Conservation (phyloP, 1,140 invertebrate species). For the Mya arenaria region DNA sequence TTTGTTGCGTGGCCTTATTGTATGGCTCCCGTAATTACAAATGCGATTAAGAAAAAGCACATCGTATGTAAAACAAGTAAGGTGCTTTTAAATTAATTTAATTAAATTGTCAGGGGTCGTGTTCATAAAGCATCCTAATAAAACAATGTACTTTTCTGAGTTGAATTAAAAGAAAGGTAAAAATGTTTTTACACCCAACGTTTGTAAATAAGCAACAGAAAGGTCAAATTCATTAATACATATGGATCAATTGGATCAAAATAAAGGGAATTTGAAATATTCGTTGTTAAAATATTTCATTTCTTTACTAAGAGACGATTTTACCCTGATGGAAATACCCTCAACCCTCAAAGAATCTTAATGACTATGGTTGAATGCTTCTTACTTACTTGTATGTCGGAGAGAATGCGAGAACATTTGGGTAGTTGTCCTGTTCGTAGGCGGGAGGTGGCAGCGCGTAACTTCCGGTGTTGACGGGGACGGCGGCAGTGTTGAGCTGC, state of each 20-base stretch:
- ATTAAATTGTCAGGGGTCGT: too few species aligned
- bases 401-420: conserved; percentile 60
- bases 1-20: too few species aligned
- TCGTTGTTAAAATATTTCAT: not conserved
- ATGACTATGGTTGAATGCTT: not conserved
- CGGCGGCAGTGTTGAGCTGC: not conserved
- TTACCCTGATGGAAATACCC: too few species aligned
- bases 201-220: not conserved
- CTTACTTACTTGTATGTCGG: conserved; percentile 60
- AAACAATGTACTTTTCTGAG: too few species aligned
- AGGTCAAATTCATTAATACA: not conserved
- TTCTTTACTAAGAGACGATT: not conserved
- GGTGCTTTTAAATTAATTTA: too few species aligned
- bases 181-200: not conserved
- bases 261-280: not conserved
- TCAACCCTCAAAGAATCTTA: not conserved
- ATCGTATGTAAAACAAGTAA: too few species aligned
- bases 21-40: too few species aligned
- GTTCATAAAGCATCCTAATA: too few species aligned
- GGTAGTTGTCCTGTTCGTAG: conserved; percentile 41
- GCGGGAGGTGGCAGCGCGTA: not conserved
- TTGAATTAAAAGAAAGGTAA: too few species aligned
- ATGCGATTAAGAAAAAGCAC: too few species aligned
- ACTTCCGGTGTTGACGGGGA: not conserved
- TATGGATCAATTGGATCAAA: not conserved